A percentile compares a stretch with the other conserved stretches of the same genome.
Conservation (phyloP, 2,113 vertebrate species). For the Bubo bubo region DNA sequence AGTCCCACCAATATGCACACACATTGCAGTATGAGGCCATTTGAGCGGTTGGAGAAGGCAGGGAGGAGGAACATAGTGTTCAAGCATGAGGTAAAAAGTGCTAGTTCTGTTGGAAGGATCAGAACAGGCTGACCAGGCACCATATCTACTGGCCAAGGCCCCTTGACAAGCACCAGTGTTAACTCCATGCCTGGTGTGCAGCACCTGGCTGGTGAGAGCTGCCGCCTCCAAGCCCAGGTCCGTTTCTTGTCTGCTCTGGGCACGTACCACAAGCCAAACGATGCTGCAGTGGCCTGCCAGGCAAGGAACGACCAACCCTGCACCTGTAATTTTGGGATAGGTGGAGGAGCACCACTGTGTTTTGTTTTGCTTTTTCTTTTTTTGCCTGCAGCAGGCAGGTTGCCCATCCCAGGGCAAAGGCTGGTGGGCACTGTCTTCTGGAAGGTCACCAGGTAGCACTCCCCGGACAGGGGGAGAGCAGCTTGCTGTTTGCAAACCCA, state of each 20-base stretch:
- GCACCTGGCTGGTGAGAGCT: not conserved
- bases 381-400: not conserved
- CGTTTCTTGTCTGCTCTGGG: not conserved
- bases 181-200: not conserved
- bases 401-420: not conserved
- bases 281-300: not conserved
- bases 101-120: not conserved
- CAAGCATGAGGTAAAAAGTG: not conserved
- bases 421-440: not conserved
- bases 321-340: not conserved
- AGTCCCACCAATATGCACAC: not conserved
- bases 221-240: not conserved
- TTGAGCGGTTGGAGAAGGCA: not conserved
- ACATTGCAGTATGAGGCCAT: rapidly evolving
- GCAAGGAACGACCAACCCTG: rapidly evolving
- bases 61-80: not conserved
- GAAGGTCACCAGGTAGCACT: constrained; percentile 45
- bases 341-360: not conserved
- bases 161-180: not conserved
- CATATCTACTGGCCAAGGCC: not conserved
- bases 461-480: not conserved
- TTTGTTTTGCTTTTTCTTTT: not conserved
- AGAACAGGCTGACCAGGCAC: not conserved
- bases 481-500: not conserved
- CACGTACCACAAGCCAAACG: rapidly evolving